A percentile compares a stretch with the other conserved stretches of the same genome.
Evolutionary conservation across 2,888 invertebrate genomes (phyloP).

Genomic region (Rhorus exstirpatorius): DNA sequence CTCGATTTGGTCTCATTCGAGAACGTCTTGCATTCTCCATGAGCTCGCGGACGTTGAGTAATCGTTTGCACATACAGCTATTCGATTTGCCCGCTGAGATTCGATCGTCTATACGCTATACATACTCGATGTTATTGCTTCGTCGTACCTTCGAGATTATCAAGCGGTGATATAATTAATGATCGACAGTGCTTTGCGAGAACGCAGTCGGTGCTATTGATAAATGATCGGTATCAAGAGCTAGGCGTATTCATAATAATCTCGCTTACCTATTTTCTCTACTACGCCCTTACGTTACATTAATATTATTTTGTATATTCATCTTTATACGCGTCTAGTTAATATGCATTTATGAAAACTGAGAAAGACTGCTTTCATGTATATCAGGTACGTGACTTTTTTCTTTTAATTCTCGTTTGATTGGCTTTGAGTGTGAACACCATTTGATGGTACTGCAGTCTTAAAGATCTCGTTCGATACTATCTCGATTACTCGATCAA

Average conservation of each 20-base stretch:
- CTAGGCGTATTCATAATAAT: slow-evolving; percentile 65
- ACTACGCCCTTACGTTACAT: slow-evolving; percentile 36
- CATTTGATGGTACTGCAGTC: neutral
- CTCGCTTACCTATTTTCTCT: slow-evolving; percentile 31
- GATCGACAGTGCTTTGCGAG: slow-evolving; percentile 53
- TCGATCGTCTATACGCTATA: slow-evolving; percentile 59
- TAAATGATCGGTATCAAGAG: slow-evolving; percentile 63
- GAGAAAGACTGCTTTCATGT: slow-evolving; percentile 14
- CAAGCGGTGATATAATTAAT: slow-evolving; percentile 65
- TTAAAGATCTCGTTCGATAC: slow-evolving; percentile 11
- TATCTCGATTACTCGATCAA: neutral
- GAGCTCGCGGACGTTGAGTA: slow-evolving; percentile 61
- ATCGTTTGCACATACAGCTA: slow-evolving; percentile 66
- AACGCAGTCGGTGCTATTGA: slow-evolving; percentile 60
- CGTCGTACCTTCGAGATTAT: slow-evolving; percentile 62
- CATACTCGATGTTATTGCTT: slow-evolving; percentile 54
- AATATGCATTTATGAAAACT: neutral
- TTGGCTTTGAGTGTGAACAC: slow-evolving; percentile 19
- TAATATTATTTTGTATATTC: slow-evolving; percentile 40
- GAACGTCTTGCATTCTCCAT: slow-evolving; percentile 46
- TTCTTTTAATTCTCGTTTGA: neutral
- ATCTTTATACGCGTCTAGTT: neutral
- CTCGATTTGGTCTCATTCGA: slow-evolving; percentile 63
- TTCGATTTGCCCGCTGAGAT: slow-evolving; percentile 58
- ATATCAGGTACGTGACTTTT: slow-evolving; percentile 9